These are phyloP conservation scores for Thysanoteuthis rhombus DNA, from an alignment of 2,888 invertebrate genomes.

Conservation along the genomic window DNA sequence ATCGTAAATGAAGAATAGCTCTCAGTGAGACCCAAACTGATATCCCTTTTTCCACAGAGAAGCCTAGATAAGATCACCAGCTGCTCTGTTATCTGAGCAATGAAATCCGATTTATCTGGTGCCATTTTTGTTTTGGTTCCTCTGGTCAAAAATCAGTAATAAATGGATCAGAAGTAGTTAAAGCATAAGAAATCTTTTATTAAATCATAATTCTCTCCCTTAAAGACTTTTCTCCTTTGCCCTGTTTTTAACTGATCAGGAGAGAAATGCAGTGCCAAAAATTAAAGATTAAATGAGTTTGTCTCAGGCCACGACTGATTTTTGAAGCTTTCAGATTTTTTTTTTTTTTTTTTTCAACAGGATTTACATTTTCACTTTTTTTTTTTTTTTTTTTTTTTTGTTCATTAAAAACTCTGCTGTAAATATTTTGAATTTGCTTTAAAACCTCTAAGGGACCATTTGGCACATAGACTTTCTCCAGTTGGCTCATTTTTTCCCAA, in stretches of 20 bases:
- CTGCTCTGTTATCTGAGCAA: too few species aligned
- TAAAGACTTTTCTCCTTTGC: not conserved
- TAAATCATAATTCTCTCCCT: not conserved
- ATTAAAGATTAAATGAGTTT: not conserved
- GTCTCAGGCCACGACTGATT: not conserved
- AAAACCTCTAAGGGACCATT: not conserved
- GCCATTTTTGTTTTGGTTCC: too few species aligned
- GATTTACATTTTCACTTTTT: not conserved
- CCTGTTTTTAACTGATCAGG: not conserved
- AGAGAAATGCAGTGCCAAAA: not conserved
- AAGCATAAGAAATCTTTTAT: not conserved
- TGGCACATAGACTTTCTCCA: not conserved
- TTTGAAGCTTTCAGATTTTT: not conserved
- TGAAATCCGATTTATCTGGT: too few species aligned
- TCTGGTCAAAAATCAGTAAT: too few species aligned
- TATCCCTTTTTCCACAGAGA: too few species aligned
- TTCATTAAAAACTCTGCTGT: not conserved
- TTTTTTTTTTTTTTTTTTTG: not conserved
- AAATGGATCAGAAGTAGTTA: too few species aligned
- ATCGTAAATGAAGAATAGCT: too few species aligned
- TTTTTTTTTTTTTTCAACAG: not conserved
- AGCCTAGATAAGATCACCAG: too few species aligned
- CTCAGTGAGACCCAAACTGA: too few species aligned
- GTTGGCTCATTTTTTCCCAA: not conserved
- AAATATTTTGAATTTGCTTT: not conserved